phyloP scores from a whole-genome alignment of 2,888 invertebrate species.

The Branchipolynoe longqiensis region DNA sequence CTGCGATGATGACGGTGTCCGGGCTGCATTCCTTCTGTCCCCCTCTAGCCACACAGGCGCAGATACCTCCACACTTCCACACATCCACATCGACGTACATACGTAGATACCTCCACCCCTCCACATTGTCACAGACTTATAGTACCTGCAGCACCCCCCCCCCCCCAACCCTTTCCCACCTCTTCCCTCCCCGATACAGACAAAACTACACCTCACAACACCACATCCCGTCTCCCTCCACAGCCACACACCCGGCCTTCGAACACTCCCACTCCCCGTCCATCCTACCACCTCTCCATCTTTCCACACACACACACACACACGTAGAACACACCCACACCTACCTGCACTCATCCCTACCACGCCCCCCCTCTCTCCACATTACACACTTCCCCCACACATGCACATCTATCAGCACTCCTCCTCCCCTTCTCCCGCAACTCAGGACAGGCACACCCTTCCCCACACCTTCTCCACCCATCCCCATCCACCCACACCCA shows the following conservation, averaged over 20 bases:
- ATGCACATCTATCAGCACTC: too few species aligned
- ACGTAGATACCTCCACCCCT: too few species aligned
- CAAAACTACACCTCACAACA: too few species aligned
- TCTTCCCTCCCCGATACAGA: background rate
- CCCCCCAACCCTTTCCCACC: background rate
- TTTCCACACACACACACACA: background rate
- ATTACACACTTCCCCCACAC: too few species aligned
- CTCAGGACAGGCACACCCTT: background rate
- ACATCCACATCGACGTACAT: background rate
- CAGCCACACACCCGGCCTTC: background rate
- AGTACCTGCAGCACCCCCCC: too few species aligned
- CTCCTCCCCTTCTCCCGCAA: too few species aligned
- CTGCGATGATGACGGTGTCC: too few species aligned
- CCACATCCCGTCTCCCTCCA: background rate
- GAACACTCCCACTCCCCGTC: background rate
- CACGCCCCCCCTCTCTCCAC: constrained; percentile 12
- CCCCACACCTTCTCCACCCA: background rate
- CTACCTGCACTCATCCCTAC: background rate
- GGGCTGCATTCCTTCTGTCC: too few species aligned
- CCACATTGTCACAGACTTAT: too few species aligned
- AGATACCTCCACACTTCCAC: background rate
- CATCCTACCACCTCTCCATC: background rate
- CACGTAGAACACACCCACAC: background rate
- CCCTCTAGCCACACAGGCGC: background rate
- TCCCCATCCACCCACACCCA: background rate